These are phyloP conservation scores for Epizoanthus scotinus DNA, from an alignment of 92 coral and sea anemone species.

Conservation along the genomic window DNA sequence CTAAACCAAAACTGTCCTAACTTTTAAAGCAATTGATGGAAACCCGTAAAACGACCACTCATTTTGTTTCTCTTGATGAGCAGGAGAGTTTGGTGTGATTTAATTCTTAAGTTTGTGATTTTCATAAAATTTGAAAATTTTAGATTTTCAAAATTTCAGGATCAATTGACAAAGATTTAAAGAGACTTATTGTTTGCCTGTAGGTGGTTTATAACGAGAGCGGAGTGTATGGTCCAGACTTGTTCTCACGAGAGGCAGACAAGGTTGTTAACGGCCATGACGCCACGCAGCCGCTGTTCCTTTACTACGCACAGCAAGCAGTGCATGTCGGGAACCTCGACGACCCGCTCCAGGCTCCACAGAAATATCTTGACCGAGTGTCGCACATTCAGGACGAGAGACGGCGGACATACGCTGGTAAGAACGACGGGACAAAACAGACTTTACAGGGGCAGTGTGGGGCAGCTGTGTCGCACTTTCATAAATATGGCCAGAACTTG, in stretches of 20 bases:
- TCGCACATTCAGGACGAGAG: slow-evolving; percentile 74
- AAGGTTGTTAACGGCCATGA: slow-evolving; percentile 75
- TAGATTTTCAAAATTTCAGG: no score
- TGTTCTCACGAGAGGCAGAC: slow-evolving; percentile 92
- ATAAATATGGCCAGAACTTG: background rate
- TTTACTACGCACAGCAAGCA: slow-evolving; percentile 97
- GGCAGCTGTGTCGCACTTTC: background rate
- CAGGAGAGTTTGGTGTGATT: no score
- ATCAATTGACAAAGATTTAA: no score
- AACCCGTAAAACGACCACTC: no score
- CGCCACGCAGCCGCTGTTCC: slow-evolving; percentile 78
- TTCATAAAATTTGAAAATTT: no score
- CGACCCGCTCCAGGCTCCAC: slow-evolving; percentile 94
- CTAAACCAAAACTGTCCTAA: no score
- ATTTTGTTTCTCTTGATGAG: no score
- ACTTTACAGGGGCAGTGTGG: background rate
- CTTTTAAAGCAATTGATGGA: no score
- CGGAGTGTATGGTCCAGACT: slow-evolving; percentile 91
- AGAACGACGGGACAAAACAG: background rate
- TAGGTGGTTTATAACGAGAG: slow-evolving; percentile 95
- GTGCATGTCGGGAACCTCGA: slow-evolving; percentile 93
- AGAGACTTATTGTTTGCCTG: background rate
- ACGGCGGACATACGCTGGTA: slow-evolving; percentile 90
- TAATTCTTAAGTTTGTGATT: no score
- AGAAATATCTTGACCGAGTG: slow-evolving; percentile 81